Conservation (phyloP, 2,888 invertebrate genomes). For the Celastrina argiolus region DNA sequence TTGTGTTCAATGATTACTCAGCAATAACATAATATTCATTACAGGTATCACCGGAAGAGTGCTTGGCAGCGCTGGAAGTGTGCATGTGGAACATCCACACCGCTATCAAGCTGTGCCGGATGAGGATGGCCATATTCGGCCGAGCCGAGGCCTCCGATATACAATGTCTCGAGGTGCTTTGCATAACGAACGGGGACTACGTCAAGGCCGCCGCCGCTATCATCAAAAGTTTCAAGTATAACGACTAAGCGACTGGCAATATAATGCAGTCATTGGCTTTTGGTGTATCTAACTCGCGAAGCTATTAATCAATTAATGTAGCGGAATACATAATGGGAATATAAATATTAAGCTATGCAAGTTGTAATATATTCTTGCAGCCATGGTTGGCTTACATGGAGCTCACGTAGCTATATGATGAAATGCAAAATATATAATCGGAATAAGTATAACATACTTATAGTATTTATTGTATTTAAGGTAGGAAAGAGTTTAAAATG, state of each 20-base stretch:
- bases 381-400: no score
- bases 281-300: background rate
- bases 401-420: no score
- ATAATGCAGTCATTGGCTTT: no score
- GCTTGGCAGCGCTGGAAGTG: conserved; percentile 87
- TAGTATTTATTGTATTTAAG: no score
- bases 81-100: conserved; percentile 93
- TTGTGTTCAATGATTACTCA: no score
- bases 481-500: no score
- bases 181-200: conserved; percentile 81
- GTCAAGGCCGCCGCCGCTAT: conserved; percentile 81
- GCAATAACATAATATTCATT: conserved; percentile 9
- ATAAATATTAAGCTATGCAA: no score
- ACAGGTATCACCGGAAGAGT: conserved; percentile 85
- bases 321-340: no score
- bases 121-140: conserved; percentile 54
- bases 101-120: conserved; percentile 88
- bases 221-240: conserved; percentile 19
- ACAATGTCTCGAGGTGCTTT: conserved; percentile 74
- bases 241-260: background rate
- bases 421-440: no score
- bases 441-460: no score
- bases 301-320: background rate
- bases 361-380: no score
- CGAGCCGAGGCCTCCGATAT: conserved; percentile 41